These are phyloP conservation scores for Tokudaia tokunoshimensis DNA, from an alignment of 2,797 vertebrate genomes.

Conservation along the genomic window DNA sequence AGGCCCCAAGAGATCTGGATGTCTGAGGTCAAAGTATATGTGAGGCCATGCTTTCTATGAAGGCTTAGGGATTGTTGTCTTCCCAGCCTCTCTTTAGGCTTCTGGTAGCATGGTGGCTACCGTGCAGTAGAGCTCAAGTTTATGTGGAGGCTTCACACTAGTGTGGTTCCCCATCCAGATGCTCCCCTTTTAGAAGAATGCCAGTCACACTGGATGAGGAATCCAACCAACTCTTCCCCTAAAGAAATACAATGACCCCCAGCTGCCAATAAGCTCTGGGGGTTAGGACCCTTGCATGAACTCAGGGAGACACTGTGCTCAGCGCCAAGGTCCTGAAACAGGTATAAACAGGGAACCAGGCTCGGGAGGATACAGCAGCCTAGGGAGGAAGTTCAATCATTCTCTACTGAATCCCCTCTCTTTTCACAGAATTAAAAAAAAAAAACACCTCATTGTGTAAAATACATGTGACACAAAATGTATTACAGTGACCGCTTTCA, in stretches of 20 bases:
- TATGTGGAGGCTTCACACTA: background rate
- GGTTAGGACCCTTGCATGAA: background rate
- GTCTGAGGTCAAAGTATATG: background rate
- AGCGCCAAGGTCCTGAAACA: fast-evolving
- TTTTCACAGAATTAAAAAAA: background rate
- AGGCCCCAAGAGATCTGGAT: background rate
- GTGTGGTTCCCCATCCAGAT: background rate
- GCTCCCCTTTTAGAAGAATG: background rate
- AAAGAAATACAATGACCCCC: background rate
- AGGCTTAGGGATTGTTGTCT: background rate
- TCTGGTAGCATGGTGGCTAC: background rate
- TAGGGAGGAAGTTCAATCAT: fast-evolving
- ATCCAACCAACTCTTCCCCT: background rate
- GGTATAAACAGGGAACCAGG: background rate
- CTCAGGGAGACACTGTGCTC: background rate
- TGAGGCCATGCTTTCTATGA: fast-evolving
- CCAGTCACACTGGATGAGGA: background rate
- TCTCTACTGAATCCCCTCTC: background rate
- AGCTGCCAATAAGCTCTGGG: background rate
- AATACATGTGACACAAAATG: background rate
- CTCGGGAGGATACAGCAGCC: background rate
- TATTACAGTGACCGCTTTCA: background rate
- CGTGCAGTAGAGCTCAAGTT: no score
- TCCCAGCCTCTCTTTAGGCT: background rate
- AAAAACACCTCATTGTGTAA: background rate